These are phyloP conservation scores for Drosophila meridionalis DNA, from an alignment of 2,888 invertebrate species.

Conservation along the genomic window DNA sequence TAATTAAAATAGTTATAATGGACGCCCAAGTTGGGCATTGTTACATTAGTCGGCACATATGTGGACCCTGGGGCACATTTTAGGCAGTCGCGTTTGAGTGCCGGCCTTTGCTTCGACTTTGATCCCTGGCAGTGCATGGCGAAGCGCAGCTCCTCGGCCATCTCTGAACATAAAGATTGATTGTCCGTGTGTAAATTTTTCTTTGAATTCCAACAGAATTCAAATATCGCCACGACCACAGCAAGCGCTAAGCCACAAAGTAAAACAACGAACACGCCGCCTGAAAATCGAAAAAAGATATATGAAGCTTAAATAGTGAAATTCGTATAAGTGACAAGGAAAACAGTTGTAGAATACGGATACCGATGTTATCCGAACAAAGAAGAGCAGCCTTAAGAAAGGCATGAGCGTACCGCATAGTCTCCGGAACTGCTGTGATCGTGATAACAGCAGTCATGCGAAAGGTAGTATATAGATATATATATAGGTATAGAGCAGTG, in stretches of 20 bases:
- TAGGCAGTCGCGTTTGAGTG: conserved; percentile 90
- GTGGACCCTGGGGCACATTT: conserved; percentile 90
- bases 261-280: conserved; percentile 97
- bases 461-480: too few relatives aligned
- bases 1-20: conserved; percentile 84
- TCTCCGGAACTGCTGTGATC: neutral
- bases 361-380: neutral
- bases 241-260: conserved; percentile 96
- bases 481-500: too few relatives aligned
- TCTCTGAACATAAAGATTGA: conserved; percentile 96
- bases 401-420: neutral
- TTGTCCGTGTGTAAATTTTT: conserved; percentile 93
- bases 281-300: neutral
- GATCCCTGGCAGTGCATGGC: conserved; percentile 95
- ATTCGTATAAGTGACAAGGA: too few relatives aligned
- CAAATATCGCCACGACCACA: conserved; percentile 95
- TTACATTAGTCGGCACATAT: conserved; percentile 87
- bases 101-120: conserved; percentile 91
- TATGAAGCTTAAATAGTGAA: too few relatives aligned
- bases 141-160: conserved; percentile 96
- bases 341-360: too few relatives aligned
- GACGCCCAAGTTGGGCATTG: conserved; percentile 77
- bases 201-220: conserved; percentile 97
- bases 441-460: neutral
- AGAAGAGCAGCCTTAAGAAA: neutral